Percentiles rank a stretch among this genome's conserved stretches.
phyloP scores from a whole-genome alignment of 2,113 vertebrate genomes.

The Apeltes quadracus region DNA sequence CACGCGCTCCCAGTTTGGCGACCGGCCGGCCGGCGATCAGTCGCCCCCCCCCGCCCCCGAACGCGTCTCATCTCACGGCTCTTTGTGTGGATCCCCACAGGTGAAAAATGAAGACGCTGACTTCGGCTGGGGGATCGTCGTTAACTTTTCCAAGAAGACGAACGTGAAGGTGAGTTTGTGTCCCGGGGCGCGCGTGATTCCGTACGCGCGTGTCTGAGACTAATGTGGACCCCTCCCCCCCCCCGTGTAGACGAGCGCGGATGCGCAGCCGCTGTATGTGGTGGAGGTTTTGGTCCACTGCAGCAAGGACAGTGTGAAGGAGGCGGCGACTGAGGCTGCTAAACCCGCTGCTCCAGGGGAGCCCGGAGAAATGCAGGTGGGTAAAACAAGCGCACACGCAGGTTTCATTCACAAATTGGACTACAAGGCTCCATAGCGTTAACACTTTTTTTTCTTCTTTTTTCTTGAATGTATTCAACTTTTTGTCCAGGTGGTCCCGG shows the following conservation, averaged over 20 bases:
- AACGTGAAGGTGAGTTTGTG: conserved; percentile 88
- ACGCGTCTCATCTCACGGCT: background rate
- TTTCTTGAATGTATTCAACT: too few relatives aligned
- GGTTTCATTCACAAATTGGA: background rate
- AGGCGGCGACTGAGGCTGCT: conserved; percentile 90
- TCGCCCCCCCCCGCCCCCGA: too few relatives aligned
- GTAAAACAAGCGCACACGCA: background rate
- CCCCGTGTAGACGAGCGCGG: conserved; percentile 54
- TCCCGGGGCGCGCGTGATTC: background rate
- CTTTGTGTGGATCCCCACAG: conserved; percentile 67
- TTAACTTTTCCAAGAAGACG: conserved; percentile 97
- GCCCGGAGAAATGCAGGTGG: conserved; percentile 96
- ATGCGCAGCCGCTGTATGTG: conserved; percentile 90
- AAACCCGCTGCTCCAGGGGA: conserved; percentile 88
- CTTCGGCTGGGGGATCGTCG: conserved; percentile 96
- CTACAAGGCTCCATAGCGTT: background rate
- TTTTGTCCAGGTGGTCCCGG: conserved; percentile 89
- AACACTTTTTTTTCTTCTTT: background rate
- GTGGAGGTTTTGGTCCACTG: conserved; percentile 94
- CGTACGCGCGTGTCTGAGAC: background rate
- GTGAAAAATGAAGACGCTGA: conserved; percentile 92
- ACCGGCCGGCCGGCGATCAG: background rate
- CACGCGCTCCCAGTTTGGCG: background rate
- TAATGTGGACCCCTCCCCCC: background rate
- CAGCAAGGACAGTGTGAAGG: conserved; percentile 93